Evolutionary conservation across 2,888 invertebrate species (phyloP).

Genomic region (Rhagonycha lutea): DNA sequence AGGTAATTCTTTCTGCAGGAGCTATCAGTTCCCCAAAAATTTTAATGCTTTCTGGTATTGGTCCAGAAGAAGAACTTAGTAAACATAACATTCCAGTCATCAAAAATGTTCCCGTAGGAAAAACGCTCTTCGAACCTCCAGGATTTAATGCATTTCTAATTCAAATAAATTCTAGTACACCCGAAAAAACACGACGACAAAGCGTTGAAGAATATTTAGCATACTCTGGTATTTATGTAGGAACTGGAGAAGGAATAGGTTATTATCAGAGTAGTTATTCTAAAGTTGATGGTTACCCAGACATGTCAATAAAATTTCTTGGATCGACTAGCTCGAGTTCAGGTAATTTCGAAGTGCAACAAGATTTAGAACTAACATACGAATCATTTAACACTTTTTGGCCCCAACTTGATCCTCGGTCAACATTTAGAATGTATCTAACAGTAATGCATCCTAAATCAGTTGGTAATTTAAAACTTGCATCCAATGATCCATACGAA

Average conservation of each 20-base stretch:
- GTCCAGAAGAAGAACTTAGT: background rate
- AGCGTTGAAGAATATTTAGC: background rate
- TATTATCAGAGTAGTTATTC: conserved; percentile 64
- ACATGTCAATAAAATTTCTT: conserved; percentile 64
- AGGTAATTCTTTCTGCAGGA: background rate
- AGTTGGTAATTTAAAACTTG: conserved; percentile 58
- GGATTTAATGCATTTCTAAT: background rate
- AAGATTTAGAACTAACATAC: conserved; percentile 29
- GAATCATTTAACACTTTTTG: conserved; percentile 43
- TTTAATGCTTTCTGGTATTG: background rate
- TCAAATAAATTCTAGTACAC: background rate
- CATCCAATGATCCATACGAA: conserved; percentile 60
- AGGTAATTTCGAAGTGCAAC: conserved; percentile 45
- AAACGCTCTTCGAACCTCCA: background rate
- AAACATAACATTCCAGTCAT: background rate
- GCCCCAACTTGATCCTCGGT: conserved; percentile 53
- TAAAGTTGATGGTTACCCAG: conserved; percentile 64
- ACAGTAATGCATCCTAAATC: conserved; percentile 63
- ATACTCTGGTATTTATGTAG: conserved; percentile 54
- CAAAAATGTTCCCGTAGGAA: background rate
- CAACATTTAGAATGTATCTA: conserved; percentile 58
- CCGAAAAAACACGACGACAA: background rate
- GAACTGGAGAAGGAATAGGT: conserved; percentile 66
- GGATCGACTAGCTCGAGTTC: conserved; percentile 61
- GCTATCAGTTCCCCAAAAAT: background rate